These are phyloP conservation scores for Operophtera brumata DNA, from an alignment of 2,888 invertebrate species.

Conservation along the genomic window DNA sequence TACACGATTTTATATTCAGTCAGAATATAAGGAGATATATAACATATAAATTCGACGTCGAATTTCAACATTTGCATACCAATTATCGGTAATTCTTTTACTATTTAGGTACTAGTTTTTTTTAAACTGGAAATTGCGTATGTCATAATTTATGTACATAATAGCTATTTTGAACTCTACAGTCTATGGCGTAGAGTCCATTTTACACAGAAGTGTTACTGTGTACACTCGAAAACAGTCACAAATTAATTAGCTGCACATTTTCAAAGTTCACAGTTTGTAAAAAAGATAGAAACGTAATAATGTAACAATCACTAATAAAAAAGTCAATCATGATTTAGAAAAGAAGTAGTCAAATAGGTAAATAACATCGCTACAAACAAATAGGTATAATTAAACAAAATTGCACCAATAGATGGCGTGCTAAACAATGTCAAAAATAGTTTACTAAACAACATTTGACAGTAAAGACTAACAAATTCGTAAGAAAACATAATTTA, in stretches of 20 bases:
- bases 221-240: background rate
- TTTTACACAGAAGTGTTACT: slow-evolving; percentile 24
- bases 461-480: background rate
- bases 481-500: background rate
- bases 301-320: slow-evolving; percentile 8
- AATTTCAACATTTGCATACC: slow-evolving; percentile 33
- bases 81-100: slow-evolving; percentile 16
- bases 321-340: slow-evolving; percentile 4
- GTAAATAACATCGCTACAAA: no score
- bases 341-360: background rate
- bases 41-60: slow-evolving; percentile 30
- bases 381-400: background rate
- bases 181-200: slow-evolving; percentile 2
- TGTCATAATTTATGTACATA: slow-evolving; percentile 21
- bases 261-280: slow-evolving; percentile 6
- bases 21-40: slow-evolving; percentile 32
- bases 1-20: slow-evolving; percentile 33
- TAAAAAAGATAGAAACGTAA: slow-evolving; percentile 6
- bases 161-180: slow-evolving; percentile 1
- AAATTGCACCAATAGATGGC: slow-evolving; percentile 2
- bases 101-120: background rate
- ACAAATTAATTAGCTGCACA: slow-evolving; percentile 10
- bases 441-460: slow-evolving; percentile 7
- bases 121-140: slow-evolving; percentile 19
- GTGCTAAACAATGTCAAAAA: background rate